phyloP scores from a whole-genome alignment of 2,113 vertebrate species.

The Gambusia holbrooki region DNA sequence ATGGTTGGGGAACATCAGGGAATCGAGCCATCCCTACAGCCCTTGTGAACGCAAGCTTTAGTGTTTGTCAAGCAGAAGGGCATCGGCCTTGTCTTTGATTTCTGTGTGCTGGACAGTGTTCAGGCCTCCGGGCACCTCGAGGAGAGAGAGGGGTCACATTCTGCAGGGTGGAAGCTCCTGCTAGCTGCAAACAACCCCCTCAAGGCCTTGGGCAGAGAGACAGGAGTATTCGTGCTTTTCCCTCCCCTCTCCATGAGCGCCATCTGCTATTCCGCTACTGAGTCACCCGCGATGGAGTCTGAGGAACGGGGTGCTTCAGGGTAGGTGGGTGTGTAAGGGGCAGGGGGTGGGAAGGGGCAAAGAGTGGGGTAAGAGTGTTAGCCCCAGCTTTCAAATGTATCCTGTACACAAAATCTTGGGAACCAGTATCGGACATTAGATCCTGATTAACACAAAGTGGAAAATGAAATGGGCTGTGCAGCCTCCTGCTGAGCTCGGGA shows the following conservation, averaged over 20 bases:
- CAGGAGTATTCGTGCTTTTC: constrained; percentile 50
- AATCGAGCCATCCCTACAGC: constrained; percentile 53
- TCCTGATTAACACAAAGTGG: constrained; percentile 68
- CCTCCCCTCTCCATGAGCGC: constrained; percentile 41
- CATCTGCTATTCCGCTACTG: constrained; percentile 75
- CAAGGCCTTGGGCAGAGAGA: constrained; percentile 56
- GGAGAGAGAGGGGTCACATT: constrained; percentile 72
- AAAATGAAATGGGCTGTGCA: constrained; percentile 71
- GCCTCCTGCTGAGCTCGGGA: constrained; percentile 65
- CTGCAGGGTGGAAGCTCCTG: constrained; percentile 67
- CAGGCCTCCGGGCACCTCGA: constrained; percentile 59
- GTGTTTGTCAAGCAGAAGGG: constrained; percentile 40
- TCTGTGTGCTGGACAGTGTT: constrained; percentile 63
- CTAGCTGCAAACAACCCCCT: constrained; percentile 53
- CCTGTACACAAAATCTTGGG: constrained; percentile 36
- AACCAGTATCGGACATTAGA: constrained; percentile 53
- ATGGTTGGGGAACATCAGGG: constrained; percentile 36
- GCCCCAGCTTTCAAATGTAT: constrained; percentile 26
- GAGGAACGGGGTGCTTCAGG: constrained; percentile 59
- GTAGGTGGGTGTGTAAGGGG: constrained; percentile 1
- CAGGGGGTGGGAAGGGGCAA: neutral
- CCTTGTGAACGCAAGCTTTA: constrained; percentile 10
- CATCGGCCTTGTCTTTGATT: constrained; percentile 71
- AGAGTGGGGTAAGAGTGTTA: constrained; percentile 33
- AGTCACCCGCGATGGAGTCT: constrained; percentile 72